Evolutionary conservation across 2,888 invertebrate species (phyloP), one percentile per base, ranked within the genome.

Genomic region (Tryphoninae sp.): DNA sequence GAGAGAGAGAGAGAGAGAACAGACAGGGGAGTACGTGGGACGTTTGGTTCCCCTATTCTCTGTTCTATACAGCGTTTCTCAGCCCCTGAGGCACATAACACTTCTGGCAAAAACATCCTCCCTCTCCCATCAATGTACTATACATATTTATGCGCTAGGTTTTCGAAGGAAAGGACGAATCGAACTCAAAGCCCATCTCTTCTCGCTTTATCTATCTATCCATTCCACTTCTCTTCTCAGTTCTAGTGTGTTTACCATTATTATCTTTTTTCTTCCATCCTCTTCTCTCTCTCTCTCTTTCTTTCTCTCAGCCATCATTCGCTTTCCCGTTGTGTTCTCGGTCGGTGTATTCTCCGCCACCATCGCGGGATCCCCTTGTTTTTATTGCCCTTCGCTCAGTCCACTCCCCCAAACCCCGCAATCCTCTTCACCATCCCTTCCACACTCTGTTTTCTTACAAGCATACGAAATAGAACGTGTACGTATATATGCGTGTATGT

Each of bases 81-180:
- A 69, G 78, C 81, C 75, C 65, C 68, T 55, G 72, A 65, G 26
- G 59, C 51, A 67, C 16, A 33, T 33, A 33, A 3, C 45, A 61
- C 53, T 81, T 75, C 76, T 69, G 16, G 74, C 79, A 78, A 72
- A 83, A 81, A 77, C 79, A 82, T 73, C 77, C 72, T 74, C 61
- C 33, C 6, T 6, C 6, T 6, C 33, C 33, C 1, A 19, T 33
- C 62, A 13, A 45, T 33, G 23, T 69, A 62, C 58, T n/a, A 26
- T 22, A 19, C 42, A 23, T 75, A 23, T 51, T 79, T 23, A 58
- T 71, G 53, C 45, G 42, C 67, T 75, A 68, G 59, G 58, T 61
- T 64, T 62, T 64, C 77, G 53, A 83, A 80, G 73, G 71, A 79
- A 83, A 81, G 78, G 76, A 55, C 64, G 49, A 68, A 79, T 68